Evolutionary conservation across 2,113 vertebrate genomes (phyloP), one percentile per base, ranked within the genome.

Genomic region (Sylvilagus bachmani): DNA sequence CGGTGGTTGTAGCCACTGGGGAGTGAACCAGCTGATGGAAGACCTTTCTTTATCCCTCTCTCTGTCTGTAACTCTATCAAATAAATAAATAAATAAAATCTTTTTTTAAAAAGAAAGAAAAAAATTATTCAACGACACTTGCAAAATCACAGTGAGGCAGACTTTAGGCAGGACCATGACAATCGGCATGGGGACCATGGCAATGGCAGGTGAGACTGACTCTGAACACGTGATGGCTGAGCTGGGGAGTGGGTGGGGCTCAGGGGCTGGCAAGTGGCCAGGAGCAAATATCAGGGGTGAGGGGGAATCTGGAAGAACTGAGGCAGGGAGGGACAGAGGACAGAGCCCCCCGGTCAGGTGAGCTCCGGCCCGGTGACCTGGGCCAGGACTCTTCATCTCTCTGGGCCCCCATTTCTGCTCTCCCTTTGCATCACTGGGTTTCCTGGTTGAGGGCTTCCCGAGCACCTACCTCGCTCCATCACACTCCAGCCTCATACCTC

Each of bases 381-480:
- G 67, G 51, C 67, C 21, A n/a, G 3, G 66, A 24, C 31, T 31
- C 62, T 19, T 44, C 33, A 14, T 64, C 55, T 93, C 87, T 93
- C 67, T 13, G 38, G 38, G 33, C 62, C 29, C 25, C 49, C 10
- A 22, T 67, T 70, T 75, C 49, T 14, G 33, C 25, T 38, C 51
- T 49, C 29, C 66, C 27, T 13, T 36, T 6, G 4, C 17, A 61
- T 16, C 38, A 12, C 31, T 85, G 31, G 4, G 6, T 58, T n/a
- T 66, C 22, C 29, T 44, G 24, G 31, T 69, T 44, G 17, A 5
- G 7, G 5, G 5, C 38, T 29, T 79, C 11, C 75, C 55, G 16
- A 21, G 70, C 51, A 16, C 16, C 1, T 44, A 11, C 14, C 8
- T 2, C 12, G 6, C 44, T n/a, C 44, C 3, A 0, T 19, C 66